A percentile compares a stretch with the other conserved stretches of the same genome.
Conservation (phyloP, 2,797 vertebrate species). For the Notolabrus celidotus region DNA sequence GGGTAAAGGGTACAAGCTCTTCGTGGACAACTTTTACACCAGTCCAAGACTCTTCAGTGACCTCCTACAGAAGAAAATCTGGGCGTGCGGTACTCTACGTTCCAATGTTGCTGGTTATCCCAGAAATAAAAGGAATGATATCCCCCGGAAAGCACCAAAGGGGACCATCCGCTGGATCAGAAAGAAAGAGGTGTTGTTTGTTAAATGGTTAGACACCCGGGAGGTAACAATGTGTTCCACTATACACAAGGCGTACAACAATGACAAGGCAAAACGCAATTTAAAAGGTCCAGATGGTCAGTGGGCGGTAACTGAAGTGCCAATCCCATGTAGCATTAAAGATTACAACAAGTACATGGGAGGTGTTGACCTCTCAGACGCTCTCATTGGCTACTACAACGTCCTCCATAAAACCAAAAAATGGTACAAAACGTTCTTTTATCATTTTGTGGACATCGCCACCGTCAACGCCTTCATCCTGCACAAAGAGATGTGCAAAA, state of each 20-base stretch:
- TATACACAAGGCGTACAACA: constrained; percentile 62
- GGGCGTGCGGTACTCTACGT: constrained; percentile 69
- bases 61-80: constrained; percentile 64
- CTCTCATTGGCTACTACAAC: constrained; percentile 77
- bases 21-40: constrained; percentile 81
- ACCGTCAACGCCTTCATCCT: constrained; percentile 77
- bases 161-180: constrained; percentile 73
- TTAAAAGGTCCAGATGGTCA: constrained; percentile 45
- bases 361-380: constrained; percentile 79
- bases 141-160: constrained; percentile 37
- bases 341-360: constrained; percentile 80
- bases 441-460: constrained; percentile 79
- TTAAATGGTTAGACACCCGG: constrained; percentile 68
- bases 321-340: constrained; percentile 62
- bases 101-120: constrained; percentile 57
- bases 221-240: constrained; percentile 70
- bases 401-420: constrained; percentile 74
- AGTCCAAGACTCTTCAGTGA: constrained; percentile 71
- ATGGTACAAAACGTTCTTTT: constrained; percentile 81
- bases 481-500: constrained; percentile 70
- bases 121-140: constrained; percentile 34
- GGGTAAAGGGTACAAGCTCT: constrained; percentile 79
- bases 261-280: constrained; percentile 45
- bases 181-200: constrained; percentile 57
- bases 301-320: constrained; percentile 58